Conservation (phyloP, 2,797 vertebrate species). For the Eulemur rubriventer region DNA sequence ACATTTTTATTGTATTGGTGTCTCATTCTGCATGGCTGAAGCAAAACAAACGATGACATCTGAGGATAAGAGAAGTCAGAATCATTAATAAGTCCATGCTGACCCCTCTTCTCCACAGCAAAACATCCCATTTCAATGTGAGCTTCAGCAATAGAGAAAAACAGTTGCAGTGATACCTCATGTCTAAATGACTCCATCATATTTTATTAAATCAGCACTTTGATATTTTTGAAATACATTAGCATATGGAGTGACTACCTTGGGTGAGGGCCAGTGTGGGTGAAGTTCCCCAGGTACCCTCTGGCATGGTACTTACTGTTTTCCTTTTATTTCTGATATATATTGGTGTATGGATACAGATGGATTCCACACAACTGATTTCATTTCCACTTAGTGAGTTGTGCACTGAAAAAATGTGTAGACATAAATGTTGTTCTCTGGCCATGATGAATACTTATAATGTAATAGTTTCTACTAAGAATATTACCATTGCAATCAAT, state of each 20-base stretch:
- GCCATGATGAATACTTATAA: not conserved
- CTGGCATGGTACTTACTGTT: accelerated
- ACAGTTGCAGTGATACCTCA: not conserved
- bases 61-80: not conserved
- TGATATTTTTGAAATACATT: constrained; percentile 34
- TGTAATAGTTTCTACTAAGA: not conserved
- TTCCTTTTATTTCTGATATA: not conserved
- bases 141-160: not conserved
- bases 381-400: not conserved
- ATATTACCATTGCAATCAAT: not conserved
- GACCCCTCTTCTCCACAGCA: not conserved
- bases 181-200: not conserved
- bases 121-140: not conserved
- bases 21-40: not conserved
- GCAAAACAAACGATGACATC: not conserved
- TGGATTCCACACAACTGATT: not conserved
- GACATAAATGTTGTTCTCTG: not conserved
- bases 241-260: not conserved
- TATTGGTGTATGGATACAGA: not conserved
- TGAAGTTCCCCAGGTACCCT: not conserved
- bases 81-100: not conserved
- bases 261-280: not conserved
- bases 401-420: not conserved
- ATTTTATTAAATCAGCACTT: constrained; percentile 23
- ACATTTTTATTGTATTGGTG: not conserved